phyloP scores from a whole-genome alignment of 2,797 vertebrate species.

The Protosalanx chinensis region DNA sequence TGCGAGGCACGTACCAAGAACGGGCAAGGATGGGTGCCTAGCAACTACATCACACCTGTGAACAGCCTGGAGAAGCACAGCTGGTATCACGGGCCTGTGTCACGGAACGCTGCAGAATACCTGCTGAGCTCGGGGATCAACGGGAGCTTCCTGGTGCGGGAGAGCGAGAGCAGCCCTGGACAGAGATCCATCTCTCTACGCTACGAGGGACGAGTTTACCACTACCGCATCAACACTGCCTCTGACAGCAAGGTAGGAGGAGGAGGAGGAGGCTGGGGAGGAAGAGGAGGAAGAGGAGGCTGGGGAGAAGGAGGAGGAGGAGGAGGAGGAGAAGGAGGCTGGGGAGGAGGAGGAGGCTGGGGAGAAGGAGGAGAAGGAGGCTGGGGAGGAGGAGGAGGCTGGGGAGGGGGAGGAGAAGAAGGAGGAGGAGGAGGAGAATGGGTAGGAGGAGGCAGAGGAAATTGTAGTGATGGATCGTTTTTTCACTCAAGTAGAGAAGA shows the following conservation, averaged over 20 bases:
- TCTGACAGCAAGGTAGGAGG: slow-evolving; percentile 88
- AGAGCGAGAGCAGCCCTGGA: slow-evolving; percentile 97
- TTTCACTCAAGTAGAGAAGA: background rate
- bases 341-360: background rate
- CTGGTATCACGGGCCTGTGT: slow-evolving; percentile 97
- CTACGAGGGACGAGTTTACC: slow-evolving; percentile 95
- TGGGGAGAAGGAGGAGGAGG: background rate
- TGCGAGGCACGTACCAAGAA: slow-evolving; percentile 97
- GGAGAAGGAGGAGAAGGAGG: too few relatives aligned
- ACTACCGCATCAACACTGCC: slow-evolving; percentile 97
- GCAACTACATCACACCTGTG: slow-evolving; percentile 98
- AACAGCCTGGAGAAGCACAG: slow-evolving; percentile 98
- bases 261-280: background rate
- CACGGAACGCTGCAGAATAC: slow-evolving; percentile 93
- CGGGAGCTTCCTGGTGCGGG: slow-evolving; percentile 94
- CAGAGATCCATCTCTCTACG: slow-evolving; percentile 95
- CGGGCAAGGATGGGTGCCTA: slow-evolving; percentile 98
- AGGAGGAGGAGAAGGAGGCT: too few relatives aligned
- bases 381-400: background rate
- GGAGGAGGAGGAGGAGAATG: background rate
- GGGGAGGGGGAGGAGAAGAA: too few relatives aligned
- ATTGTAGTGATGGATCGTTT: background rate
- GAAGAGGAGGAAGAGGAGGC: background rate
- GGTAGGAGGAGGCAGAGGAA: background rate
- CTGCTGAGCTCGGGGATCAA: slow-evolving; percentile 97